These are phyloP conservation scores for Cheilosia grossa DNA, from an alignment of 2,888 invertebrate species.

Conservation along the genomic window DNA sequence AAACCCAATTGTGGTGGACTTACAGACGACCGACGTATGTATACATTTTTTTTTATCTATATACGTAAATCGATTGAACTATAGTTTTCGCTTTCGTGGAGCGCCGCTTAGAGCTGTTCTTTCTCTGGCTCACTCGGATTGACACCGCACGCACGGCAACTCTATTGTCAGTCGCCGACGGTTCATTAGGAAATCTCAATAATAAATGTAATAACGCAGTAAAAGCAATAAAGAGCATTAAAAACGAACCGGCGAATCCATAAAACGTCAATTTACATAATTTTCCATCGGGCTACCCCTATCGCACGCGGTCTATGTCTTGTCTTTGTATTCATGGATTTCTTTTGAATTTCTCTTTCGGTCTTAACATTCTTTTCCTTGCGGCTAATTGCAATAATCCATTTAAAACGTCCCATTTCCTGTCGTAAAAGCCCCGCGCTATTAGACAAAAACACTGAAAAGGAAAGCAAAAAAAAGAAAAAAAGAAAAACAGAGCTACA, in stretches of 20 bases:
- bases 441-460: constrained; percentile 47
- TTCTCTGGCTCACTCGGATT: too few relatives aligned
- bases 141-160: neutral
- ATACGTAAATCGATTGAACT: too few relatives aligned
- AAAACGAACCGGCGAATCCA: constrained; percentile 63
- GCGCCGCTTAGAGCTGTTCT: too few relatives aligned
- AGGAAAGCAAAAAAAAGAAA: constrained; percentile 4
- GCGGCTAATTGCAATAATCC: constrained; percentile 83
- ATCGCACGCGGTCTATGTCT: constrained; percentile 34
- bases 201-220: constrained; percentile 50
- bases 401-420: constrained; percentile 81
- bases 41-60: too few relatives aligned
- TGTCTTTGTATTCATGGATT: constrained; percentile 39
- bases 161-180: constrained; percentile 1
- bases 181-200: constrained; percentile 41
- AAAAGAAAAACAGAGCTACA: constrained; percentile 10
- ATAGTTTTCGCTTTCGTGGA: too few relatives aligned
- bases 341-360: constrained; percentile 11
- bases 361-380: constrained; percentile 70
- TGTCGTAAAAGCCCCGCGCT: constrained; percentile 69
- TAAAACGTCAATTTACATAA: constrained; percentile 74
- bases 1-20: neutral
- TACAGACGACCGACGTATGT: too few relatives aligned
- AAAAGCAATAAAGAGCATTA: constrained; percentile 66
- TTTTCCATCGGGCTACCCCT: constrained; percentile 70